phyloP scores from a whole-genome alignment of 2,888 invertebrate genomes.

The Pedicia rivosa region DNA sequence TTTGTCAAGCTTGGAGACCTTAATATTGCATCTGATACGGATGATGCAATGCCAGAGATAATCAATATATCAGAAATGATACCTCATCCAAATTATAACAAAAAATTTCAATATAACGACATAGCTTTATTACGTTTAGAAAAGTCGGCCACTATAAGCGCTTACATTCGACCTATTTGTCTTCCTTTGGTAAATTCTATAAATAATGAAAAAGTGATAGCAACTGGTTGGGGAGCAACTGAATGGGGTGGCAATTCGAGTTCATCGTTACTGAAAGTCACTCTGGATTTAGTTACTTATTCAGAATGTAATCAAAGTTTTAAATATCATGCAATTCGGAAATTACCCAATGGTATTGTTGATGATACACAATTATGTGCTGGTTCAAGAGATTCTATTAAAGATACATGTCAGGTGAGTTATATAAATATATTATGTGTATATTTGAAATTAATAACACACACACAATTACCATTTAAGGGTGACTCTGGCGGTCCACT shows the following conservation, averaged over 20 bases:
- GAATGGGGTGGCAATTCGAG: conserved; percentile 22
- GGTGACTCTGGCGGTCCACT: conserved; percentile 45
- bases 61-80: conserved; percentile 16
- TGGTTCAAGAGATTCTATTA: conserved; percentile 4
- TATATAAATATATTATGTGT: too few relatives aligned
- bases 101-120: conserved; percentile 17
- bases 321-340: not conserved
- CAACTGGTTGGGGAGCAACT: conserved; percentile 33
- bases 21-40: conserved; percentile 9
- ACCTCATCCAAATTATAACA: conserved; percentile 30
- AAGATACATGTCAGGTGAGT: conserved; percentile 10
- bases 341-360: conserved; percentile 7
- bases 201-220: conserved; percentile 28
- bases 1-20: conserved; percentile 16
- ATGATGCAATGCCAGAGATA: conserved; percentile 13
- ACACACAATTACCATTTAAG: too few relatives aligned
- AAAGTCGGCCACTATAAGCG: conserved; percentile 1
- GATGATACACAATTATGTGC: conserved; percentile 9
- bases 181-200: conserved; percentile 19
- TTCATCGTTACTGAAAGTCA: conserved; percentile 34
- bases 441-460: too few relatives aligned
- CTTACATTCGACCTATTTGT: conserved; percentile 29
- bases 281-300: conserved; percentile 19
- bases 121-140: conserved; percentile 7
- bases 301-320: conserved; percentile 3